A percentile compares a stretch with the other conserved stretches of the same genome.
Evolutionary conservation across 2,888 invertebrate genomes (phyloP).

Genomic region (Boloria euphrosyne): DNA sequence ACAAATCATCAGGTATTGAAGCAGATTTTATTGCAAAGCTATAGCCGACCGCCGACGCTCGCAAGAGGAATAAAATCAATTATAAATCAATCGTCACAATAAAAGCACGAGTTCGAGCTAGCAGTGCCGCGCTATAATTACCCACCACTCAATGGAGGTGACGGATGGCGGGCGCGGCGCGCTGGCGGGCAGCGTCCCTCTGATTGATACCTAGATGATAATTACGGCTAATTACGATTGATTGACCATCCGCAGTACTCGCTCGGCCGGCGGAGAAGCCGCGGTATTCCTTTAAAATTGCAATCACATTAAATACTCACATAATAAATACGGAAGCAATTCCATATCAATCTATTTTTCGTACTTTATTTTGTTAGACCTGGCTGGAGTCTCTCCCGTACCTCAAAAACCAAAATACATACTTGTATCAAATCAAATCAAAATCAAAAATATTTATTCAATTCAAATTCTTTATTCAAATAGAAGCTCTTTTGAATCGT

Average conservation of each 20-base stretch:
- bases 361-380: too few species aligned
- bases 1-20: too few species aligned
- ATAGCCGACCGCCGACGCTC: neutral
- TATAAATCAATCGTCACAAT: constrained; percentile 68
- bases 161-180: constrained; percentile 24
- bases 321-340: too few species aligned
- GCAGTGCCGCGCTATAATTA: constrained; percentile 49
- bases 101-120: constrained; percentile 41
- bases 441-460: too few species aligned
- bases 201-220: constrained; percentile 35
- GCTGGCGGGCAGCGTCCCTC: constrained; percentile 18
- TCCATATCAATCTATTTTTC: too few species aligned
- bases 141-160: constrained; percentile 41
- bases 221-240: constrained; percentile 33
- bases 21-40: too few species aligned
- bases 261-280: constrained; percentile 10
- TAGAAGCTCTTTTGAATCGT: too few species aligned
- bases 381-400: too few species aligned
- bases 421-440: too few species aligned
- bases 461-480: too few species aligned
- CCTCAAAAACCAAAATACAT: too few species aligned
- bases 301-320: neutral
- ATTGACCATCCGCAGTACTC: constrained; percentile 13
- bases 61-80: constrained; percentile 35
- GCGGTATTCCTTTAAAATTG: constrained; percentile 16